Evolutionary conservation across 2,888 invertebrate genomes (phyloP), one percentile per base, ranked within the genome.

Genomic region (Ophraella communa): DNA sequence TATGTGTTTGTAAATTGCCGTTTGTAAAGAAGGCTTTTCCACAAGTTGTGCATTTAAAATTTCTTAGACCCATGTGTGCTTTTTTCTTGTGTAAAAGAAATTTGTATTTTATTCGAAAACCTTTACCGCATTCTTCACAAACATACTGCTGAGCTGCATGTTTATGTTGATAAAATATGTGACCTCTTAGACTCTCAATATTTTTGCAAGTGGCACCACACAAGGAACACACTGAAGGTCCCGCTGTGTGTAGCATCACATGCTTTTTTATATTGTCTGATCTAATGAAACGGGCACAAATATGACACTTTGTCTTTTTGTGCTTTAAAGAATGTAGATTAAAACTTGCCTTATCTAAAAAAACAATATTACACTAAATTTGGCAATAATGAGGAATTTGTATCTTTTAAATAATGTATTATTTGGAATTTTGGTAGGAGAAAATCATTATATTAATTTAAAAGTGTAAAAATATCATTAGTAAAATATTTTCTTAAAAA

Each of bases 121-220:
- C 64, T 62, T 70, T 74, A 18, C 75, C 74, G 61, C 80, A 80
- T 42, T 74, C 68, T 60, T 79, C 77, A 67, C 80, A 80, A 54
- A 78, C 73, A 52, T 74, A 76, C 17, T 72, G 64, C 14, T 71
- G 69, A 5, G 74, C 71, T 10, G 74, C 67, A 39, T 73, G 76
- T 58, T 74, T 76, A 61, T 79, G 80, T 60, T 76, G 73, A 59
- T 79, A 76, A 54, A 77, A 76, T 56, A 78, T 76, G 66, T 80
- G 80, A 8, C 77, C 77, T 18, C 77, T 67, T 54, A 80, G 67
- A 68, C 79, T 78, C 56, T 77, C 76, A 8, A 73, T 69, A 66
- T 79, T 80, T 70, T 80, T 79, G 39, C 74, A 77, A 23, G 74
- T 72, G 20, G 72, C 74, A 8, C 78, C 79, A 58, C 79, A 80